phyloP scores from a whole-genome alignment of 2,113 vertebrate species.

The Phyllopteryx taeniolatus region DNA sequence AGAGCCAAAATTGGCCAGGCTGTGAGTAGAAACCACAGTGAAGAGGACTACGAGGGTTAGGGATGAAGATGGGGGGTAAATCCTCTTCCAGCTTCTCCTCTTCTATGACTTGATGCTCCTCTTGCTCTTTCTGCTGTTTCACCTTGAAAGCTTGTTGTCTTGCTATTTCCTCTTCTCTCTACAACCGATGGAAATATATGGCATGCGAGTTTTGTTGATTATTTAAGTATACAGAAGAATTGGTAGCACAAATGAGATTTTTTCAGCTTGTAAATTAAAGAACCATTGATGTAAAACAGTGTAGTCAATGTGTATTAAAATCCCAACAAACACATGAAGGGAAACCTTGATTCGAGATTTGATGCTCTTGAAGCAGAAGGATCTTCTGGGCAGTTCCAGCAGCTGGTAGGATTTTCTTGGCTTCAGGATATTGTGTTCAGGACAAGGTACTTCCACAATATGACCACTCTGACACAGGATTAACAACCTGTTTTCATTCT shows the following conservation, averaged over 20 bases:
- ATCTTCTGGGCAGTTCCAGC: slow-evolving; percentile 64
- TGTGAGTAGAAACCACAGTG: slow-evolving; percentile 87
- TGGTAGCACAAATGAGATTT: neutral
- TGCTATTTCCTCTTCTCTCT: slow-evolving; percentile 79
- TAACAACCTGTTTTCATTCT: slow-evolving; percentile 79
- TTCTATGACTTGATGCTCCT: slow-evolving; percentile 35
- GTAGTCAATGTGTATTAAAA: neutral
- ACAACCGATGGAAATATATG: slow-evolving; percentile 25
- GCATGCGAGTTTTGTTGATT: neutral
- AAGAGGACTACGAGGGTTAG: slow-evolving; percentile 80
- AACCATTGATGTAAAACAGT: neutral
- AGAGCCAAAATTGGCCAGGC: slow-evolving; percentile 88
- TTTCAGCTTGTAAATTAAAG: neutral
- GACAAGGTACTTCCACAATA: slow-evolving; percentile 77
- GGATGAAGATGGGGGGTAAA: slow-evolving; percentile 75
- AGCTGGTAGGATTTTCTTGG: slow-evolving; percentile 75
- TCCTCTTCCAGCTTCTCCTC: slow-evolving; percentile 71
- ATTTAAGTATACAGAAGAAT: neutral
- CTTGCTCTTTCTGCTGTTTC: slow-evolving; percentile 41
- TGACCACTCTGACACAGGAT: slow-evolving; percentile 84
- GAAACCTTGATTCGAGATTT: slow-evolving; percentile 85
- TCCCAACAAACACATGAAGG: neutral
- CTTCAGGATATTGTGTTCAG: slow-evolving; percentile 47
- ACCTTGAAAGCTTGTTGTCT: slow-evolving; percentile 65
- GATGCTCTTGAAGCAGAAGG: slow-evolving; percentile 87